phyloP scores from a whole-genome alignment of 2,797 vertebrate genomes.

The Pygocentrus nattereri region DNA sequence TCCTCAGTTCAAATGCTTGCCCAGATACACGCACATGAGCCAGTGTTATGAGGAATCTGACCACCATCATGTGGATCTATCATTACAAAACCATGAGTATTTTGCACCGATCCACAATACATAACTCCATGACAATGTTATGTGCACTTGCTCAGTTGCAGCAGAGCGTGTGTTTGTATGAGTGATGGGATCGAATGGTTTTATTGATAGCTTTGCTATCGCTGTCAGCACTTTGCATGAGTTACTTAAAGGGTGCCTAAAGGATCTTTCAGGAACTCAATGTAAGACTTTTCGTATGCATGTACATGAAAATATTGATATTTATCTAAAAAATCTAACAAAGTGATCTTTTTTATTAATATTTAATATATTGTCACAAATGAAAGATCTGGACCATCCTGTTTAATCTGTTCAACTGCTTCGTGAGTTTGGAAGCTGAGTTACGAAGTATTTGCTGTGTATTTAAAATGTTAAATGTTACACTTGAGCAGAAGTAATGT shows the following conservation, averaged over 20 bases:
- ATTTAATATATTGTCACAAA: too few species aligned
- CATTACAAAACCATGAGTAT: conserved; percentile 30
- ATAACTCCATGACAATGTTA: conserved; percentile 15
- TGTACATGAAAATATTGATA: too few species aligned
- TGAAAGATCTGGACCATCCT: too few species aligned
- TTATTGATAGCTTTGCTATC: conserved; percentile 4
- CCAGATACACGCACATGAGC: conserved; percentile 41
- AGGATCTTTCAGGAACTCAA: neutral
- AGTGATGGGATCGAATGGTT: neutral
- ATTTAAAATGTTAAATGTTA: too few species aligned
- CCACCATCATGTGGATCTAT: conserved; percentile 31
- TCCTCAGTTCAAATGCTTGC: conserved; percentile 43
- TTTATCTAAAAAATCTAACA: too few species aligned
- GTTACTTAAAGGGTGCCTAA: conserved; percentile 12
- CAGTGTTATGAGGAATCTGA: conserved; percentile 29
- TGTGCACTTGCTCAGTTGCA: neutral
- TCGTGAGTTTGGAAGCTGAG: too few species aligned
- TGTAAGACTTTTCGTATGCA: conserved; percentile 14
- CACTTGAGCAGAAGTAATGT: too few species aligned
- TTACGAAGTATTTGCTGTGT: too few species aligned
- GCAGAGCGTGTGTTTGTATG: neutral
- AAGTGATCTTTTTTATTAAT: too few species aligned
- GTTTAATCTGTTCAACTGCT: too few species aligned
- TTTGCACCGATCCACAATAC: conserved; percentile 29
- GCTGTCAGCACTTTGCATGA: conserved; percentile 14